phyloP scores from a whole-genome alignment of 2,797 vertebrate species.

The Pipistrellus pygmaeus region DNA sequence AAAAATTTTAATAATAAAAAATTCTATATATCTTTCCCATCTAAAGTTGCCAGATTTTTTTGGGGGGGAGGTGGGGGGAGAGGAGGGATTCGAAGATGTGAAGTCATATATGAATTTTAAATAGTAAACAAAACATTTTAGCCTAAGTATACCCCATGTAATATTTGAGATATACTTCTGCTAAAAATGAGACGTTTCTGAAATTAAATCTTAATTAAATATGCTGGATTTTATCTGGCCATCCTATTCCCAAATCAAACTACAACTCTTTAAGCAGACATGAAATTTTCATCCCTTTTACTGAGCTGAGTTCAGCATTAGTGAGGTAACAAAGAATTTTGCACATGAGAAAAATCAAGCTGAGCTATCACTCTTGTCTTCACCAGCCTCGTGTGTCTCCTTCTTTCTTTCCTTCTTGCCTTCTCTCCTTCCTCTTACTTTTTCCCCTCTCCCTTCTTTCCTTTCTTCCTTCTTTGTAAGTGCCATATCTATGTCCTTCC shows the following conservation, averaged over 20 bases:
- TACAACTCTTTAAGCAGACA: neutral
- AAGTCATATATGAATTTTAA: slow-evolving; percentile 4
- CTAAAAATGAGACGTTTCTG: neutral
- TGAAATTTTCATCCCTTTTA: neutral
- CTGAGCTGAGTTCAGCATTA: neutral
- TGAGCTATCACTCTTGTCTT: neutral
- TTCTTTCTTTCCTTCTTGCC: accelerated
- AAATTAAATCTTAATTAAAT: neutral
- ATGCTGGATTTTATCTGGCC: neutral
- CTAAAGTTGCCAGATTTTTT: neutral
- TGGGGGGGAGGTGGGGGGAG: neutral
- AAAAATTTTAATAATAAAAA: neutral
- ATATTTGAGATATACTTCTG: neutral
- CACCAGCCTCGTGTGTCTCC: neutral
- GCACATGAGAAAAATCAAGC: neutral
- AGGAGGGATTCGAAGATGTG: neutral
- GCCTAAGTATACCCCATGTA: neutral
- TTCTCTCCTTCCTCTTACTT: neutral
- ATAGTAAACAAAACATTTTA: neutral
- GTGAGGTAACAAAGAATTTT: neutral
- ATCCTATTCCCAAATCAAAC: neutral
- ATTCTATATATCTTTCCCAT: neutral
- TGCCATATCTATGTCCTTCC: neutral
- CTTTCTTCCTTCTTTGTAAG: neutral
- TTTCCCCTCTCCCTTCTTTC: neutral